Evolutionary conservation across 2,797 vertebrate genomes (phyloP).

Genomic region (Botia kubotai): DNA sequence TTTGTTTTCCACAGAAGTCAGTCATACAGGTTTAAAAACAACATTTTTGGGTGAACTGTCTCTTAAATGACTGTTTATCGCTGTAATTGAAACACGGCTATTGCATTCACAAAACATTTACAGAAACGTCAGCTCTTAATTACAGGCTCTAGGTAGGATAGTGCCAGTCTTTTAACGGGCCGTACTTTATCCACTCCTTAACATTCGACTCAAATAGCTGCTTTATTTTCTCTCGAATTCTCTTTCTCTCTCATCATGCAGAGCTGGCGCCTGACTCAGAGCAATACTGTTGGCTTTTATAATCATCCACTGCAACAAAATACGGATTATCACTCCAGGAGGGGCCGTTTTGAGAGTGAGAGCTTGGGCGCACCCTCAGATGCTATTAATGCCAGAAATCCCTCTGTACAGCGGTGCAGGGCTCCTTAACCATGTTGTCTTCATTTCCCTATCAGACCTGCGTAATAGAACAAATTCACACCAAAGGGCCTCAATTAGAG

Average conservation of each 20-base stretch:
- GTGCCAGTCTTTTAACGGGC: conserved; percentile 28
- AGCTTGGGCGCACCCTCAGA: conserved; percentile 73
- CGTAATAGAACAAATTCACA: conserved; percentile 80
- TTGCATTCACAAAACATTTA: conserved; percentile 33
- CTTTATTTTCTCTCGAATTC: conserved; percentile 48
- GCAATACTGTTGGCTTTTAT: conserved; percentile 78
- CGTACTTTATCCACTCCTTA: conserved; percentile 40
- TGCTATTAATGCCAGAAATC: conserved; percentile 80
- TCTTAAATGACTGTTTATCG: neutral
- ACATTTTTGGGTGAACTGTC: neutral
- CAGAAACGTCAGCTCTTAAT: conserved; percentile 26
- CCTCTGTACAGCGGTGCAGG: conserved; percentile 71
- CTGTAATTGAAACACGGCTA: conserved; percentile 13
- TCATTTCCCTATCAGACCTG: conserved; percentile 77
- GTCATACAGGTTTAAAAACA: neutral
- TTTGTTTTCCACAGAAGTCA: too few relatives aligned
- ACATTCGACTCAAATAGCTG: conserved; percentile 30
- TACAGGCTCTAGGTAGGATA: conserved; percentile 13
- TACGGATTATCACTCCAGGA: conserved; percentile 81
- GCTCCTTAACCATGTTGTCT: conserved; percentile 77
- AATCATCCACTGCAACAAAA: conserved; percentile 83
- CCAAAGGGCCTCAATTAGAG: conserved; percentile 82
- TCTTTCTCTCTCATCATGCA: conserved; percentile 73
- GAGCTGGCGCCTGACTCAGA: conserved; percentile 76
- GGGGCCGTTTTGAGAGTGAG: conserved; percentile 75